phyloP scores from a whole-genome alignment of 1,140 invertebrate genomes.

The Pentalonia nigronervosa region DNA sequence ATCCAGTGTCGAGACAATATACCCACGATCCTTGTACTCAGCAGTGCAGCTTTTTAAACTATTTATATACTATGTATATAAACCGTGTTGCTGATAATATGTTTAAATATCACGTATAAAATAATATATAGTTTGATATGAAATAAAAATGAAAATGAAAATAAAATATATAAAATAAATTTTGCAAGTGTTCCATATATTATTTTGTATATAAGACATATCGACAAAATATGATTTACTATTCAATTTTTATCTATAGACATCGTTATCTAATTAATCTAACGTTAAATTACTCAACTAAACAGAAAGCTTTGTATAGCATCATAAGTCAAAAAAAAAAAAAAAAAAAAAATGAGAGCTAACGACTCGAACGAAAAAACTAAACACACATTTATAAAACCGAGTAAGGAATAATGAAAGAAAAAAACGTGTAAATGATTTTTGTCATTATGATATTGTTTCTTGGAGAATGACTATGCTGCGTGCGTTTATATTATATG shows the following conservation, averaged over 20 bases:
- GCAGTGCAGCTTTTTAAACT: background rate
- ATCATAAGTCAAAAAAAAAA: background rate
- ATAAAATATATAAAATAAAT: too few relatives aligned
- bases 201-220: background rate
- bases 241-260: background rate
- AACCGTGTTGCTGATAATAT: background rate
- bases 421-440: background rate
- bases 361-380: background rate
- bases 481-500: background rate
- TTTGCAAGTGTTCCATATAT: background rate
- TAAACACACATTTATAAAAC: constrained; percentile 4
- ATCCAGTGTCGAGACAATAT: background rate
- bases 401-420: background rate
- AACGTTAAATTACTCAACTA: background rate
- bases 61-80: background rate
- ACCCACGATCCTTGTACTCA: background rate
- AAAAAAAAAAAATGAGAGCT: background rate
- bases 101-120: background rate
- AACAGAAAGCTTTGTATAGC: background rate
- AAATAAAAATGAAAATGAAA: too few relatives aligned
- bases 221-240: background rate
- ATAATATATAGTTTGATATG: background rate
- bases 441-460: background rate
- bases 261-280: background rate
- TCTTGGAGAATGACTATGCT: background rate